Base-by-base conservation (phyloP, 2,113 vertebrate genomes). In the Collichthys lucidus region DNA sequence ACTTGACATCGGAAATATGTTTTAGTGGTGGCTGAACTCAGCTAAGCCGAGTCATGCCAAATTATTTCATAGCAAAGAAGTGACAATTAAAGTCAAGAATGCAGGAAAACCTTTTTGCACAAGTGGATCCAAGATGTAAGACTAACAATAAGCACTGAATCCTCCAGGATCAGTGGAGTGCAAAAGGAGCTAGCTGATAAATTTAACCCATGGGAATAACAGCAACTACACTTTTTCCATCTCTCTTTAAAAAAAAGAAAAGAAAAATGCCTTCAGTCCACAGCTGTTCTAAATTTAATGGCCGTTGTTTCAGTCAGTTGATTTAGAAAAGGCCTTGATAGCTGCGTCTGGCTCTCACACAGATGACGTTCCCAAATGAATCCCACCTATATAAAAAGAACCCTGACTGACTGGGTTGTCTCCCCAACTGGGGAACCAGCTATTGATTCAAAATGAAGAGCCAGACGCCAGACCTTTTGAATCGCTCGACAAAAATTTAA, bases 281-380 rank as follows among this genome's bases (percentile, higher is more conserved):
- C 83, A 80, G 62, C 71, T 87, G 84, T 68, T 89, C 47, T 71
- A 4, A 4, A 73, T 86, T 76, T 60, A 79, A 85, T 85, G 20
- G 77, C 55, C 67, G 72, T 80, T 86, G 62, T 85, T 85, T 88
- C 50, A 75, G 53, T 60, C 47, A 29, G 24, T 50, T 89, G 79
- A 84, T 86, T 86, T 80, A 76, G 81, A 83, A 50, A 50, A 71
- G 52, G 44, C 68, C 56, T 59, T 55, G 59, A 76, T 74, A 49
- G 50, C 69, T 31, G 53, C 46, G 87, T 77, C 82, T 63, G 12
- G 68, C 71, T 86, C 64, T 73, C 31, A 5, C 49, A 66, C 65
- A 44, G 35, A 70, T 31, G 49, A 83, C 20, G 17, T 29, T 69
- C n/a, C 68, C 46, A 59, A 77, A 75, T 73, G 78, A 65, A 40